These are phyloP conservation scores for Synanthedon tipuliformis DNA, from an alignment of 2,888 invertebrate genomes.

Conservation along the genomic window DNA sequence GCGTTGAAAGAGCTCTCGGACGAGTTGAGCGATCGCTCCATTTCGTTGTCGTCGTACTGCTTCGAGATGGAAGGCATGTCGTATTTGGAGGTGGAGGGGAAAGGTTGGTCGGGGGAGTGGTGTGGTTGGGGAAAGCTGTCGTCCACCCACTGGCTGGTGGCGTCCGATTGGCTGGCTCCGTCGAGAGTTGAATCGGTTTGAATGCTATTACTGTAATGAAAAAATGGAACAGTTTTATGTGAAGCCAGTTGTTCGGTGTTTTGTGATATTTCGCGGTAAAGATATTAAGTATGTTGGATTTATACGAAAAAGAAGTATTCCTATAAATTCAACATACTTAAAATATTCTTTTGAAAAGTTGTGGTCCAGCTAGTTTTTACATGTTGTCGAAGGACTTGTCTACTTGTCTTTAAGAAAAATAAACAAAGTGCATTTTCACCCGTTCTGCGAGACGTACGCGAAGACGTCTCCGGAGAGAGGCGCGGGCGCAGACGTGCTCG, in stretches of 20 bases:
- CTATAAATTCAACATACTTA: no score
- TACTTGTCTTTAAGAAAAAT: background rate
- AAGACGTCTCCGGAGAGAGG: slow-evolving; percentile 41
- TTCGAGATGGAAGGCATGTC: slow-evolving; percentile 49
- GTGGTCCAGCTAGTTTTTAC: no score
- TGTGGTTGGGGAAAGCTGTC: slow-evolving; percentile 60
- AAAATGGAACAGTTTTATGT: no score
- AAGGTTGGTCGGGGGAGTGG: slow-evolving; percentile 33
- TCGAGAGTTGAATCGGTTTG: slow-evolving; percentile 45
- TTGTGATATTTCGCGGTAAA: no score
- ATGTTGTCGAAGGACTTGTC: no score
- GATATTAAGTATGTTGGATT: no score
- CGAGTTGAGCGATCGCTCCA: slow-evolving; percentile 52
- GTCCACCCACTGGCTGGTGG: slow-evolving; percentile 66
- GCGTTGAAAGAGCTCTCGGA: slow-evolving; percentile 62
- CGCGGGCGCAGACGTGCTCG: slow-evolving; percentile 41
- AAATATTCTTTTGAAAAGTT: no score
- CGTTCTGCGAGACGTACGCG: slow-evolving; percentile 39
- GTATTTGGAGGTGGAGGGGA: slow-evolving; percentile 40
- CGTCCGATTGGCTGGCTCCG: slow-evolving; percentile 44
- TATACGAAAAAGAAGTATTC: no score
- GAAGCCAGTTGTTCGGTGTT: no score
- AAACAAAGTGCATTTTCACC: slow-evolving; percentile 17
- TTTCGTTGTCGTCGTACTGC: slow-evolving; percentile 49
- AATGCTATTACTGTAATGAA: slow-evolving; percentile 22